A percentile compares a stretch with the other conserved stretches of the same genome.
phyloP scores from a whole-genome alignment of 2,888 invertebrate genomes.

The Mystacides longicornis region DNA sequence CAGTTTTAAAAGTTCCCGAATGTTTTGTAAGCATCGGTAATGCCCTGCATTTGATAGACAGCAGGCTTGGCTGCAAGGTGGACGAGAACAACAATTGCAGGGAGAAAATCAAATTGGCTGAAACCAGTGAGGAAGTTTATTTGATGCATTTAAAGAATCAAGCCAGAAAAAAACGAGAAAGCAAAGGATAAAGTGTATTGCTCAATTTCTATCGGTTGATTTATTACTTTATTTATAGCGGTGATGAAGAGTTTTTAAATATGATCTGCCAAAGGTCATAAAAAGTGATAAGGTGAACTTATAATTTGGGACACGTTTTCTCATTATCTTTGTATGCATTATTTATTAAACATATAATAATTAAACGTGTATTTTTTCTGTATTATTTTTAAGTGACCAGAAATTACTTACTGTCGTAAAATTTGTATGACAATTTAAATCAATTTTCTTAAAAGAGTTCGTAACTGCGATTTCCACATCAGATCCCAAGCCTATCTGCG shows the following conservation, averaged over 20 bases:
- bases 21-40: constrained; percentile 6
- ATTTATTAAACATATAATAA: too few species aligned
- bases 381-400: too few species aligned
- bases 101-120: constrained; percentile 11
- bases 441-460: too few species aligned
- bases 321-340: too few species aligned
- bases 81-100: constrained; percentile 17
- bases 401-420: too few species aligned
- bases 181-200: too few species aligned
- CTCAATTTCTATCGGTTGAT: background rate
- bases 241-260: background rate
- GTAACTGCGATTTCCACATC: too few species aligned
- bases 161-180: constrained; percentile 13
- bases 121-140: constrained; percentile 9
- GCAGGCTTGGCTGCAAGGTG: constrained; percentile 9
- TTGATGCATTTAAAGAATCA: constrained; percentile 9
- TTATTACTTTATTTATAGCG: background rate
- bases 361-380: too few species aligned
- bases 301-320: too few species aligned
- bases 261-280: background rate
- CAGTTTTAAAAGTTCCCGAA: constrained; percentile 8
- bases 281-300: background rate
- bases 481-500: too few species aligned
- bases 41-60: constrained; percentile 13
- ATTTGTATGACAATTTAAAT: too few species aligned